A percentile compares a stretch with the other conserved stretches of the same genome.
phyloP scores from a whole-genome alignment of 2,797 vertebrate species.

The Chelon labrosus region DNA sequence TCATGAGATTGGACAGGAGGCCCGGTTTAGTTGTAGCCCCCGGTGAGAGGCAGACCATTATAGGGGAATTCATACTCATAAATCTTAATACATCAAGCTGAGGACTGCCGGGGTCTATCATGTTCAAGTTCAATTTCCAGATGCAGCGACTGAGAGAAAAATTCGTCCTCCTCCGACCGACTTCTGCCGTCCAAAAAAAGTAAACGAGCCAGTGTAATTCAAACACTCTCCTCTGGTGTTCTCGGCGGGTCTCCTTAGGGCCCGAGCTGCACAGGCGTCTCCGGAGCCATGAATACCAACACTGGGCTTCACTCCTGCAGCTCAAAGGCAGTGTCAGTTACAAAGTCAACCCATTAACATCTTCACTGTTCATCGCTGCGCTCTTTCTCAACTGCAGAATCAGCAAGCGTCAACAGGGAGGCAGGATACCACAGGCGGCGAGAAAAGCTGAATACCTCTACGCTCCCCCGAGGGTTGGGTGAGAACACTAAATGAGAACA shows the following conservation, averaged over 20 bases:
- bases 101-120: slow-evolving; percentile 54
- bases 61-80: slow-evolving; percentile 65
- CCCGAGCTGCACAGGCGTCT: slow-evolving; percentile 41
- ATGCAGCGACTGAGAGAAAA: slow-evolving; percentile 52
- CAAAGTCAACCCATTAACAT: slow-evolving; percentile 84
- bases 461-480: slow-evolving; percentile 33
- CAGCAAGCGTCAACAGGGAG: slow-evolving; percentile 62
- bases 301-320: slow-evolving; percentile 46
- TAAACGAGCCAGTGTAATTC: slow-evolving; percentile 58
- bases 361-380: slow-evolving; percentile 65
- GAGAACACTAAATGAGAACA: slow-evolving; percentile 68
- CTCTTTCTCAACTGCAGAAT: slow-evolving; percentile 61
- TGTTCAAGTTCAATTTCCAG: slow-evolving; percentile 68
- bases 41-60: slow-evolving; percentile 65
- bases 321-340: slow-evolving; percentile 76
- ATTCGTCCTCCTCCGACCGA: slow-evolving; percentile 40
- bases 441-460: slow-evolving; percentile 55
- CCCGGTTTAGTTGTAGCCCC: slow-evolving; percentile 62
- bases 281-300: slow-evolving; percentile 69
- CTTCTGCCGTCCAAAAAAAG: slow-evolving; percentile 60
- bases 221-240: slow-evolving; percentile 52
- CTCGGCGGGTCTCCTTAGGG: slow-evolving; percentile 49
- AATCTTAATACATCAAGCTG: slow-evolving; percentile 66
- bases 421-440: slow-evolving; percentile 63
- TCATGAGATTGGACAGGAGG: slow-evolving; percentile 58